A percentile compares a stretch with the other conserved stretches of the same genome.
Evolutionary conservation across 2,797 vertebrate genomes (phyloP).

Genomic region (Pygocentrus nattereri): DNA sequence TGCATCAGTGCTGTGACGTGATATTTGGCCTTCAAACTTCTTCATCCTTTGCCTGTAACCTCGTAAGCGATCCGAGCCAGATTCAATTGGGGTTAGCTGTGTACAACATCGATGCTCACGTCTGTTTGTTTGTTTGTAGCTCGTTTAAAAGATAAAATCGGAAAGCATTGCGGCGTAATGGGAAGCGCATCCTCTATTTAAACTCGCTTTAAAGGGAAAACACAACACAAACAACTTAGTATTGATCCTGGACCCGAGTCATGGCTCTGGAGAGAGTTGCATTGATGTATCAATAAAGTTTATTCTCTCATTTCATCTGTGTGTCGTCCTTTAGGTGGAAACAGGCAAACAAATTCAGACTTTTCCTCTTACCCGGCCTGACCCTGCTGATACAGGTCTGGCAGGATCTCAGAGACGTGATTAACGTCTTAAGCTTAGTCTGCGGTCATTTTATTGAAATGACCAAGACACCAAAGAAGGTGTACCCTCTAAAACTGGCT

Average conservation of each 20-base stretch:
- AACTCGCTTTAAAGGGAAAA: slow-evolving; percentile 32
- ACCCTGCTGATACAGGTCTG: neutral
- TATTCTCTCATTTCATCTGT: slow-evolving; percentile 21
- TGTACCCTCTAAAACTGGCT: neutral
- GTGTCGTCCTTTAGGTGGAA: neutral
- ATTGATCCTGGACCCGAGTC: slow-evolving; percentile 17
- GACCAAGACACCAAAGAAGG: too few relatives aligned
- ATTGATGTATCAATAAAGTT: slow-evolving; percentile 25
- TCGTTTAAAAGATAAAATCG: slow-evolving; percentile 53
- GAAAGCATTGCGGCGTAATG: slow-evolving; percentile 15
- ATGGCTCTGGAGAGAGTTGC: slow-evolving; percentile 1
- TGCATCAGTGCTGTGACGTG: neutral
- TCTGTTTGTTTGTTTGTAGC: slow-evolving; percentile 30
- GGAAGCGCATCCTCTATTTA: slow-evolving; percentile 4
- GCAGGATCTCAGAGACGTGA: neutral
- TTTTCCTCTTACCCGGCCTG: neutral
- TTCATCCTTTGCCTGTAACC: neutral
- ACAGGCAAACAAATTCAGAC: neutral
- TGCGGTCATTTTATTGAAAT: neutral
- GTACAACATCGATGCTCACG: slow-evolving; percentile 25
- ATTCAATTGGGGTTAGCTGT: neutral
- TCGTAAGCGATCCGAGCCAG: neutral
- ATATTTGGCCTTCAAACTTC: neutral
- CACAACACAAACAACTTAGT: slow-evolving; percentile 32
- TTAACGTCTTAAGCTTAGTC: neutral